Evolutionary conservation across 2,797 vertebrate species (phyloP), one percentile per base, ranked within the genome.

Genomic region (Ctenopoma multispine): DNA sequence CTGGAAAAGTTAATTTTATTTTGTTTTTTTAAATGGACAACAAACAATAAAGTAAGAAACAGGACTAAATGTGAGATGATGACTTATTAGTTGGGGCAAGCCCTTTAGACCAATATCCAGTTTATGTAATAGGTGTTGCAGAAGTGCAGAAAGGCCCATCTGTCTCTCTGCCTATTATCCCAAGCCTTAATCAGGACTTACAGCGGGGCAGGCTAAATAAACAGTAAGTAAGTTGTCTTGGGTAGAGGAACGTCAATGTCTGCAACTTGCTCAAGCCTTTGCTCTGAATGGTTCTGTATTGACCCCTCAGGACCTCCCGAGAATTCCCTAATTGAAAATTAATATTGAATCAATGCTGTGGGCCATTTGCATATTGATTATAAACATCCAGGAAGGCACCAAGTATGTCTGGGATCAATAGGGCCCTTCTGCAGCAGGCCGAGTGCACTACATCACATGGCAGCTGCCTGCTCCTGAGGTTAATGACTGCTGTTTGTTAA

Each of bases 281-380:
- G 94, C 96, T 95, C 88, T 95, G 93, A 95, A 94, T 96, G 95
- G 96, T 95, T 96, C 92, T 90, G 92, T 97, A 99, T 98, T 98
- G 97, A 99, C 96, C 96, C 94, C 94, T 90, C 85, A 92, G 95
- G 95, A 96, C 96, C 97, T 96, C 96, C 93, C 72, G 97, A 97
- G 97, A 96, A 95, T 97, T 97, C 94, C 94, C 96, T 99, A 99
- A 99, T 99, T 99, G 98, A 99, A 99, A 99, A 99, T 99, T 99
- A 99, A 99, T 99, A 99, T 96, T 80, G 91, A 96, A 99, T 99
- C 97, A 94, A 99, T 99, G 96, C 95, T 86, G 92, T 68, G 90
- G 95, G 93, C 95, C 91, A 99, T 99, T 99, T 99, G 96, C 98
- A 99, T 99, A 99, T 99, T 99, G 98, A 99, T 99, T 96, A 98